Evolutionary conservation across 2,113 vertebrate genomes (phyloP).

Genomic region (Platanista minor): DNA sequence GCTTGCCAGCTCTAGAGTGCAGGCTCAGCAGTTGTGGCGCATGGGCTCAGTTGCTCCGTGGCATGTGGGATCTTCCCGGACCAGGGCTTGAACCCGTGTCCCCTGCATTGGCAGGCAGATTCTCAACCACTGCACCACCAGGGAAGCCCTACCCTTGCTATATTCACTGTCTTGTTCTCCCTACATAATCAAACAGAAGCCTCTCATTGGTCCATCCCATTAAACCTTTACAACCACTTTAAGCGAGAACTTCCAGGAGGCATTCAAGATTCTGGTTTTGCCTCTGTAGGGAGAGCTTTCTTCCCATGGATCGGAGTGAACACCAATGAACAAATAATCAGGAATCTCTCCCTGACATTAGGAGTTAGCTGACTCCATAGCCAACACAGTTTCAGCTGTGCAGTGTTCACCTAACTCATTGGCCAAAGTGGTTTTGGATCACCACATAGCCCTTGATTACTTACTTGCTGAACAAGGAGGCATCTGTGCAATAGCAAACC

Average conservation of each 20-base stretch:
- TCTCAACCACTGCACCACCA: too few species aligned
- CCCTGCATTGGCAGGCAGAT: too few species aligned
- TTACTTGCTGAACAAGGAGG: neutral
- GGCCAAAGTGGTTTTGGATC: neutral
- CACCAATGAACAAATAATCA: neutral
- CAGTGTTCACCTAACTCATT: neutral
- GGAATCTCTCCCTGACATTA: neutral
- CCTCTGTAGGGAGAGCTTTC: neutral
- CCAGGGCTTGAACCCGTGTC: too few species aligned
- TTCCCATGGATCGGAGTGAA: neutral
- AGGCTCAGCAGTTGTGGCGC: too few species aligned
- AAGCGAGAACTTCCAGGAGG: neutral
- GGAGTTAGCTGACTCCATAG: neutral
- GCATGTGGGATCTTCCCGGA: too few species aligned
- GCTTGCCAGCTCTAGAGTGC: too few species aligned
- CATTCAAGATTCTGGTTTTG: neutral
- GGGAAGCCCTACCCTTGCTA: neutral
- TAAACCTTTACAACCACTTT: neutral
- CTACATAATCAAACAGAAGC: too few species aligned
- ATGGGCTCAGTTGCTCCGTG: too few species aligned
- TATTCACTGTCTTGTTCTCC: neutral
- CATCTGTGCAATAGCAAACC: neutral
- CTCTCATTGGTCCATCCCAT: neutral
- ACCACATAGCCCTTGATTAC: neutral
- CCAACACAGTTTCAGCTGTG: neutral